Percentiles rank a stretch among this genome's conserved stretches.
Evolutionary conservation across 2,888 invertebrate species (phyloP).

Genomic region (Agrochola lota): DNA sequence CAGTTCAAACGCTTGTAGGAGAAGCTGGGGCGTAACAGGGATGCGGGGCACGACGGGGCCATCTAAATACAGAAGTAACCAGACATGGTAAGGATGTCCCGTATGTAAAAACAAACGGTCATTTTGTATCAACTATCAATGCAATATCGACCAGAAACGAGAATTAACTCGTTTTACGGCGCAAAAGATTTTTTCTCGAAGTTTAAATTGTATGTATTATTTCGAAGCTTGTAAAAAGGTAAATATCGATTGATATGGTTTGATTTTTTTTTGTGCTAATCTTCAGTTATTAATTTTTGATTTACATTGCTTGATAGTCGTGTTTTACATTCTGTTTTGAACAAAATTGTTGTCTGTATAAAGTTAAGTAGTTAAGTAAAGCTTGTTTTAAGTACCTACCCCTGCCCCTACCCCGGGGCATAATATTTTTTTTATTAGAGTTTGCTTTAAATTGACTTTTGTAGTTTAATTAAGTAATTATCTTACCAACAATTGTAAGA

Average conservation of each 20-base stretch:
- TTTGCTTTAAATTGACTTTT: too few relatives aligned
- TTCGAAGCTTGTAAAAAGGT: background rate
- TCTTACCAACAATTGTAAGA: too few relatives aligned
- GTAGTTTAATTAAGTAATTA: too few relatives aligned
- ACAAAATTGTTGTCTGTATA: background rate
- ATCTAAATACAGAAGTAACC: background rate
- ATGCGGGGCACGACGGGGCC: too few relatives aligned
- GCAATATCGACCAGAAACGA: background rate
- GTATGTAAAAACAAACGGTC: background rate
- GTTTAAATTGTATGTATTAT: background rate
- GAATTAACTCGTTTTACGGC: background rate
- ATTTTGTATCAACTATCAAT: background rate
- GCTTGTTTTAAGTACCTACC: too few relatives aligned
- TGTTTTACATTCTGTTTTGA: background rate
- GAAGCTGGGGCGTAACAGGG: background rate
- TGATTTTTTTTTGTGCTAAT: background rate
- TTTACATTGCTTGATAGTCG: background rate
- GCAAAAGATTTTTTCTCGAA: background rate
- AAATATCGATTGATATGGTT: background rate
- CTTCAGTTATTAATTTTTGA: background rate
- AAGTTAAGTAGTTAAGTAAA: too few relatives aligned
- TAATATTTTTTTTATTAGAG: too few relatives aligned
- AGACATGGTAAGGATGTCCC: background rate
- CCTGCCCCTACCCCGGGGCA: too few relatives aligned
- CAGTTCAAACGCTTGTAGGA: background rate